Base-by-base conservation (phyloP, 2,797 vertebrate species). In the Rhinophrynus dorsalis region DNA sequence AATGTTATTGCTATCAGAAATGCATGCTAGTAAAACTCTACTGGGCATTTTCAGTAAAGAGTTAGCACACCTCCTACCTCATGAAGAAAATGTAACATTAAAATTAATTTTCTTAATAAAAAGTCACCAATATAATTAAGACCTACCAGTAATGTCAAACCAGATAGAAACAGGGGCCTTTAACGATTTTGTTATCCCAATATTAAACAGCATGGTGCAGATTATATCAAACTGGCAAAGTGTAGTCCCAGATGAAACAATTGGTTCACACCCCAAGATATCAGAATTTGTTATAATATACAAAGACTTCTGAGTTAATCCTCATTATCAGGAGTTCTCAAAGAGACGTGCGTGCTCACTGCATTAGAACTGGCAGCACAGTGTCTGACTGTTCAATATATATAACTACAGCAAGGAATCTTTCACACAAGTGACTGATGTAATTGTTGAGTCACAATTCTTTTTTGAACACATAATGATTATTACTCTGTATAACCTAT, bases 131-230 rank as follows among this genome's bases (percentile, higher is more conserved):
- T 45, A 65, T 10, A 27, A 54, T 6, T 50, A 2, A 52, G 50
- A 67, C 64, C 38, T 67, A 67, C 64, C 64, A 5, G 64, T 56
- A 23, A 67, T 67, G 35, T 67, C 64, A 67, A 67, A 56, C 51
- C 64, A 67, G 40, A 67, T 45, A 1, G 64, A 67, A 23, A 67
- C 24, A 3, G 64, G 52, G 37, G 51, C 38, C 56, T 38, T 11
- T 20, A 67, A 12, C 1, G 64, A 33, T 15, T 47, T 67, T 1
- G 51, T 12, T 47, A 67, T 45, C 20, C 64, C 64, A n/a, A 67
- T 47, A 67, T 67, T 67, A 33, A 56, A 67, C 13, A 67, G 64
- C 64, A 67, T 67, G 40, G 37, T 6, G 37, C 29, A 33, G 1
- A 23, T 20, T 40, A 42, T 21, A 64, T 32, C 40, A 20, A 26